Percentiles rank a stretch among this genome's conserved stretches.
Conservation (phyloP, 2,888 invertebrate species). For the Andrena minutula region DNA sequence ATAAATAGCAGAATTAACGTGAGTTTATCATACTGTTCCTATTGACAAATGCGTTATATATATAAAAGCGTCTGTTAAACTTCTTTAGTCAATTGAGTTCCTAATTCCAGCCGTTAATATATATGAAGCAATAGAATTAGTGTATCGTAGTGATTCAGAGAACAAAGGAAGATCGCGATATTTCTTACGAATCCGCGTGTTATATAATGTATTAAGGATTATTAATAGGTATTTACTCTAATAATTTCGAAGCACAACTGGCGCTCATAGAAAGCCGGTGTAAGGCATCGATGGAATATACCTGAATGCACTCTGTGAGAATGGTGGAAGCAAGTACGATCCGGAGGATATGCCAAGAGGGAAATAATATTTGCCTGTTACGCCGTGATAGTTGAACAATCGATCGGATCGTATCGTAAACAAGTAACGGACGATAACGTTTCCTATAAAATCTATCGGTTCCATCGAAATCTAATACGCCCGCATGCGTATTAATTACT, state of each 20-base stretch:
- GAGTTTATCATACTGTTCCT: conserved; percentile 2
- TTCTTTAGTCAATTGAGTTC: not conserved
- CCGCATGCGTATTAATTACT: conserved; percentile 74
- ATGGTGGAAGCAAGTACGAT: conserved; percentile 47
- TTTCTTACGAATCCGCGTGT: not conserved
- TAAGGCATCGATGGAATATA: conserved; percentile 32
- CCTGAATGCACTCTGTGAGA: conserved; percentile 30
- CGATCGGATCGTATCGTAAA: conserved; percentile 11
- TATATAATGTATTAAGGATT: not conserved
- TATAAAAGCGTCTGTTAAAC: not conserved
- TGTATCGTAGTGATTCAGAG: not conserved
- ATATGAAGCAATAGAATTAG: not conserved
- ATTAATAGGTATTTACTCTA: conserved; percentile 10
- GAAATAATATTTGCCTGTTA: conserved; percentile 35
- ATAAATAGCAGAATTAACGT: not conserved
- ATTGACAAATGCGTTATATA: not conserved
- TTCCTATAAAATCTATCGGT: conserved; percentile 36
- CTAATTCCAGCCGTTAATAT: not conserved
- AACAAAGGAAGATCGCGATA: not conserved
- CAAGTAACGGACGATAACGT: conserved; percentile 27
- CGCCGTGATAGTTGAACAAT: conserved; percentile 32
- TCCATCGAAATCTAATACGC: conserved; percentile 43
- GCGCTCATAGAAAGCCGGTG: conserved; percentile 42
- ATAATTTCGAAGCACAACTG: not conserved
- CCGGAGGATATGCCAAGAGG: conserved; percentile 36